phyloP scores from a whole-genome alignment of 2,888 invertebrate genomes.

The Tipula vernalis region DNA sequence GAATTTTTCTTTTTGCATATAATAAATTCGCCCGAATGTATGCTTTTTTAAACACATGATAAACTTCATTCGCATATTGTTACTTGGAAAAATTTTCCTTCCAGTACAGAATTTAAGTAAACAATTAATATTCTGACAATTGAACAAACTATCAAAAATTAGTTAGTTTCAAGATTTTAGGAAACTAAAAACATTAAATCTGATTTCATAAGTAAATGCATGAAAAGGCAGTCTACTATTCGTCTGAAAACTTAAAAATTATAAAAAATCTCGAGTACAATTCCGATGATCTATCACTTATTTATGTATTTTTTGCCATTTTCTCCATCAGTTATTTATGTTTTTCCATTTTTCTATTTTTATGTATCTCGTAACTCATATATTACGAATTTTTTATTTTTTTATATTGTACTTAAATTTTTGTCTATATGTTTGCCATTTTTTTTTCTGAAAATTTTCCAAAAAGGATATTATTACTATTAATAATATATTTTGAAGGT shows the following conservation, averaged over 20 bases:
- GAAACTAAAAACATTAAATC: no score
- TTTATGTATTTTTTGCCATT: neutral
- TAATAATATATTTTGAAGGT: neutral
- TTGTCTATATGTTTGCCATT: neutral
- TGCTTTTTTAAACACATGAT: no score
- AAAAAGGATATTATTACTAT: slow-evolving; percentile 4
- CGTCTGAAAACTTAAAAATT: neutral
- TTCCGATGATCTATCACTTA: neutral
- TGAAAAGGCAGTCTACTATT: neutral
- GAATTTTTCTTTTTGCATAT: no score
- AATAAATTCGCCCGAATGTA: no score
- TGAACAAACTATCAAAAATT: no score
- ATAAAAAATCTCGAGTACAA: neutral
- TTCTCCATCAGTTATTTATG: neutral
- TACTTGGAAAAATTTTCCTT: no score
- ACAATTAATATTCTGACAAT: no score
- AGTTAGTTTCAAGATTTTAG: no score
- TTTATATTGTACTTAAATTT: neutral
- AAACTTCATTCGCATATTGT: no score
- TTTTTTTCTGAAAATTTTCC: neutral
- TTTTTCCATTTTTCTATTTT: neutral
- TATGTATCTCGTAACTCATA: neutral
- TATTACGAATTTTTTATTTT: neutral
- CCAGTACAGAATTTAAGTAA: no score
- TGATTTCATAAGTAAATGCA: no score